Conservation (phyloP, 2,888 invertebrate species). For the Hedya salicella region DNA sequence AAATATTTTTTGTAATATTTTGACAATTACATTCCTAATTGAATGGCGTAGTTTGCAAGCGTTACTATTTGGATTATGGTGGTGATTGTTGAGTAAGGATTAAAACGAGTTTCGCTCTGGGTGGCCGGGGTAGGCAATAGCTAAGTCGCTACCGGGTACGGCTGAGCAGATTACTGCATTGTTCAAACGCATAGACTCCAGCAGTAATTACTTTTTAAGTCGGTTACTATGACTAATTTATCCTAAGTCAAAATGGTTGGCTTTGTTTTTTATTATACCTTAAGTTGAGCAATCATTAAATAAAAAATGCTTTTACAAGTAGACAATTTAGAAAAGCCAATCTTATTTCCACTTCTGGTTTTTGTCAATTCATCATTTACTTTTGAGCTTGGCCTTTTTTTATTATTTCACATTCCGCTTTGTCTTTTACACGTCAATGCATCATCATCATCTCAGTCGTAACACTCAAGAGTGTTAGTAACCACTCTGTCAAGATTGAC, state of each 20-base stretch:
- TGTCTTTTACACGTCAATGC: too few species aligned
- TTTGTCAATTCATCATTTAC: too few species aligned
- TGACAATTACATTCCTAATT: constrained; percentile 28
- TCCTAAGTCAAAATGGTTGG: constrained; percentile 20
- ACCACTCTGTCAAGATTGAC: too few species aligned
- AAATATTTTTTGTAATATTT: constrained; percentile 28
- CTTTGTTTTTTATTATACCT: neutral
- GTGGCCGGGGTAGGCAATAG: constrained; percentile 8
- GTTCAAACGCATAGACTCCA: constrained; percentile 17
- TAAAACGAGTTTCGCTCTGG: constrained; percentile 21
- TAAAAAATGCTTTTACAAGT: too few species aligned
- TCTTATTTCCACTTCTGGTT: too few species aligned
- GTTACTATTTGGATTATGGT: neutral
- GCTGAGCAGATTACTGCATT: constrained; percentile 7
- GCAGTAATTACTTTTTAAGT: constrained; percentile 35
- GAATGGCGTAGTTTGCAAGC: constrained; percentile 24
- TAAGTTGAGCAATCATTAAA: constrained; percentile 30
- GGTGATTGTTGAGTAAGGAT: constrained; percentile 7
- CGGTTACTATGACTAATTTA: constrained; percentile 14
- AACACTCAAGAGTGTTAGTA: too few species aligned
- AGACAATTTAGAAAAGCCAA: too few species aligned
- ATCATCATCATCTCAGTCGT: too few species aligned
- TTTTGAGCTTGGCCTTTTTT: too few species aligned
- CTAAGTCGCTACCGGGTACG: constrained; percentile 30
- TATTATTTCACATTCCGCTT: too few species aligned